Evolutionary conservation across 92 coral and sea anemone genomes (phyloP), one percentile per base, ranked within the genome.

Genomic region (Meandrina meandrites): DNA sequence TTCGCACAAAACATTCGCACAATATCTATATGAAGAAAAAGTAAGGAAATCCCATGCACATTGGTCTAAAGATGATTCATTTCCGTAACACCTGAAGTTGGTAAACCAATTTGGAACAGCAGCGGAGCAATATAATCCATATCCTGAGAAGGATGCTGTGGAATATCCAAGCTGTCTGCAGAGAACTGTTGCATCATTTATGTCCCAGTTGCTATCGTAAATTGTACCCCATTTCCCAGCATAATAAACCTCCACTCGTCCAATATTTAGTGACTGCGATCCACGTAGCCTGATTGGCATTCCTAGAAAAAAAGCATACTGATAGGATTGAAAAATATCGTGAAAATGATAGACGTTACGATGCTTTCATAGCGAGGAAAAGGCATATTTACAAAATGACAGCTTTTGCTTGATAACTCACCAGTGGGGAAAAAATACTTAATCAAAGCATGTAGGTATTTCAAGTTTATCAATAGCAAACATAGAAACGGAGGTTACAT

Each of bases 191-290:
- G 73, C 84, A n/a, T 80, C 36, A 5, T 34, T 80, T 19, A 80
- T 80, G 50, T 58, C 71, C 84, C 84, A 80, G 31, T 3, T 12
- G 45, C 30, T 9, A 40, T 56, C 32, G 12, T 0, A 0, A 80
- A 80, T 80, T 64, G 84, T 34, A 18, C 84, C 84, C 85, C 85
- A 81, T 9, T 6, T 45, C 28, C 66, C 85, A 66, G 58, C 76
- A 24, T 42, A 81, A 66, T 81, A 24, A 64, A 81, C 76, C 62
- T 81, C 85, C 37, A 81, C 62, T 67, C 85, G 85, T 66, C 85
- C 75, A 64, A 81, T 42, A 42, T 81, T 81, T 84, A 80, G 27
- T 37, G 48, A 58, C 34, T 54, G 71, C 9, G 80, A 72, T 24
- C 87, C 87, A 0, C 72, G 62, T 22, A 84, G 37, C 24, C 87